Base-by-base conservation (phyloP, 2,888 invertebrate species). In the Acheta domesticus region DNA sequence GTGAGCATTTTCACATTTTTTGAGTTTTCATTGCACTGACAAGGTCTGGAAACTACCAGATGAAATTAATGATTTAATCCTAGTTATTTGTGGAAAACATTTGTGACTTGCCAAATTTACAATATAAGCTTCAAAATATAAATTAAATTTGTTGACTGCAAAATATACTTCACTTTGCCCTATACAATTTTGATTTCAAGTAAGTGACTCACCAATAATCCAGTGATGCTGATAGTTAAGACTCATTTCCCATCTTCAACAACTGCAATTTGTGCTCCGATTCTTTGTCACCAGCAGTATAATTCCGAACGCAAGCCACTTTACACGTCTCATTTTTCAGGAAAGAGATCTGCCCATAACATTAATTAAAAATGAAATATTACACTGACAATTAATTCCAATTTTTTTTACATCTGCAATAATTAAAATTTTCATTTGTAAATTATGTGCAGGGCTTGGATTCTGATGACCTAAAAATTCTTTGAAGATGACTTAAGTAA, bases 211-310 rank as follows among this genome's bases (percentile, higher is more conserved):
- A 89, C 89, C 89, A 82, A 96, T 91, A 84, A 96, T 96, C 99
- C 99, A 99, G 87, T 99, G 99, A 87, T 99, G 99, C 85, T 98
- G 96, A 87, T 99, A 99, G 87, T 98, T 98, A 79, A 97, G 89
- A 81, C 93, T 93, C 90, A 98, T 96, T n/a, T 81, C 97, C 98
- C 88, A 95, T 94, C 86, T 95, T 94, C 80, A 99, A 88, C 20
- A 94, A 91, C 84, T 94, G 93, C 84, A 99, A 87, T 84, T 93
- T 93, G 82, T 92, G 91, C 76, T 90, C 89, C 77, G 92, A 89
- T 16, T 91, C 91, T 1, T 90, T 86, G 83, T 92, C 90, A 0
- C 91, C 91, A 0, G 90, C 91, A 74, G 88, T 89, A 85, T 99
- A 99, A 0, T 85, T 88, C 86, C 93, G 96, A 0, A 87, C 89